These are phyloP conservation scores for Galerucella nymphaeae DNA, from an alignment of 2,888 invertebrate genomes.

Conservation along the genomic window DNA sequence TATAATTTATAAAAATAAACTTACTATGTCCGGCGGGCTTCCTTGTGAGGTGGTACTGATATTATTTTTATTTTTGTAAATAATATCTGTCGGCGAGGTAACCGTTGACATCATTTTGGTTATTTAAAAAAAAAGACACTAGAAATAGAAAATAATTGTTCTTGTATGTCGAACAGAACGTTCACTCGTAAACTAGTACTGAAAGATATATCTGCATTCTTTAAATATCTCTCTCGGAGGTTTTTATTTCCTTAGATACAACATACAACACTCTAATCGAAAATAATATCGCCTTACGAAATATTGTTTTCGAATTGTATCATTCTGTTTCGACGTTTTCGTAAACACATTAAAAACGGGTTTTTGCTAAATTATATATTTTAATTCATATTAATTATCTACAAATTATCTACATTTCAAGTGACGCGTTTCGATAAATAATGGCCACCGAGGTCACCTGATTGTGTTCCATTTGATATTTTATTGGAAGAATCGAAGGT, in stretches of 20 bases:
- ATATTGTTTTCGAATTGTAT: slow-evolving; percentile 8
- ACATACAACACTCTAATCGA: slow-evolving; percentile 8
- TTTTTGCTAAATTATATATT: too few relatives aligned
- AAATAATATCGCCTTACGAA: slow-evolving; percentile 24
- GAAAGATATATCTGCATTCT: slow-evolving; percentile 13
- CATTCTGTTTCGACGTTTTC: slow-evolving; percentile 7
- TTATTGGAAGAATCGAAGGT: too few relatives aligned
- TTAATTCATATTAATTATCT: too few relatives aligned
- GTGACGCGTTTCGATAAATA: too few relatives aligned
- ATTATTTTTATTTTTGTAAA: slow-evolving; percentile 17
- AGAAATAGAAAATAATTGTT: neutral
- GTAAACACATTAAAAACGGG: neutral
- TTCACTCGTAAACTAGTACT: slow-evolving; percentile 14
- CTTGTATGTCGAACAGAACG: neutral
- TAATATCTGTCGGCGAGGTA: slow-evolving; percentile 46
- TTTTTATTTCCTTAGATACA: slow-evolving; percentile 22
- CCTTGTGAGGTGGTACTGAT: slow-evolving; percentile 30
- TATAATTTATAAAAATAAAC: slow-evolving; percentile 19
- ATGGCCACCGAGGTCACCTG: too few relatives aligned
- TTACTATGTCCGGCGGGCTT: slow-evolving; percentile 51
- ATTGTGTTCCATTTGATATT: too few relatives aligned
- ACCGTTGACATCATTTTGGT: slow-evolving; percentile 34
- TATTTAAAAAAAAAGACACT: too few relatives aligned
- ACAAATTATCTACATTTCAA: too few relatives aligned
- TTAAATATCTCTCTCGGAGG: slow-evolving; percentile 17